Evolutionary conservation across 1,140 invertebrate species (phyloP), one percentile per base, ranked within the genome.

Genomic region (Drosophila virilis): DNA sequence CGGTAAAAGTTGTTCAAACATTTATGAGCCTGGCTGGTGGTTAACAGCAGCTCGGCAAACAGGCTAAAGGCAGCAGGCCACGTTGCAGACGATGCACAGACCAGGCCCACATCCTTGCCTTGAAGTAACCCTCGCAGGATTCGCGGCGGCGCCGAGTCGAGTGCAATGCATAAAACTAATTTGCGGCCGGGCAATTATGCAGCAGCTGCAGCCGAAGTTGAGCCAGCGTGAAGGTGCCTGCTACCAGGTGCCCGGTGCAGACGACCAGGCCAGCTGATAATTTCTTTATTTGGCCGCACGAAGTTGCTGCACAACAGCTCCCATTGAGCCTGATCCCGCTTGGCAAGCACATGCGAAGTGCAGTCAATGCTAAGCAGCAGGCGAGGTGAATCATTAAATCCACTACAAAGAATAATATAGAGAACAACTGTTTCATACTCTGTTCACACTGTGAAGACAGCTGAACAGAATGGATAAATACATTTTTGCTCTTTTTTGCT

Each of bases 161-260:
- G 28, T 15, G 50, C 61, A 54, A 15, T 65, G 72, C 69, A 77
- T 67, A 77, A 77, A 77, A 77, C 74, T 77, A 77, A 77, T 77
- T 77, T 73, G 74, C 61, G 74, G 74, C 58, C 57, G 35, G 50
- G 48, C 69, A 77, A 73, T 77, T 77, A 77, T 77, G 74, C 73
- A 76, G 52, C 45, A 35, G 35, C 38, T 8, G 22, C 32, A 48
- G 42, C 32, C 28, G 43, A n/a, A 45, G 28, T 10, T 45, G 1
- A 42, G 6, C 40, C 32, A 13, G 50, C n/a, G n/a, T 13, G 13
- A 15, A 33, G 55, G n/a, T 58, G 61, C 50, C 12, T 6, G 37
- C 35, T 28, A 5, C 15, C 4, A 1, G 28, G 28, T 28, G 22
- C 15, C 8, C 0, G 28, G 28, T 28, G 45, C 45, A 10, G 5